A percentile compares a stretch with the other conserved stretches of the same genome.
Evolutionary conservation across 2,888 invertebrate species (phyloP).

Genomic region (Eupithecia insigniata): DNA sequence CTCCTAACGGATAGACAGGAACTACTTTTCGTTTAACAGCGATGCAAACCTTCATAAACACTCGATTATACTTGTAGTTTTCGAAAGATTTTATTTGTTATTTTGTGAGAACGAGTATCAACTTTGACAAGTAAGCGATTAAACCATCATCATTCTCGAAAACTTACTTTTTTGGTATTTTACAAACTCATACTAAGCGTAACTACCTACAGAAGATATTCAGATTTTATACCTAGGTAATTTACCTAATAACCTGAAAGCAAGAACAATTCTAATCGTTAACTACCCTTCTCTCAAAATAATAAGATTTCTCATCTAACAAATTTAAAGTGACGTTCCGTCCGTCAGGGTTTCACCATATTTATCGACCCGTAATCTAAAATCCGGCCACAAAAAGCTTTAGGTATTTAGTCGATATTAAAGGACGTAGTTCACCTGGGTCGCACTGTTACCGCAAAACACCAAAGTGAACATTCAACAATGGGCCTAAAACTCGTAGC

Average conservation of each 20-base stretch:
- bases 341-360: not conserved
- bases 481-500: not conserved
- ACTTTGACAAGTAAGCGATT: no score
- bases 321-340: not conserved
- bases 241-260: not conserved
- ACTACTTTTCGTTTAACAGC: no score
- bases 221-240: not conserved
- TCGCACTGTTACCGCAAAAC: not conserved
- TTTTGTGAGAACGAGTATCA: no score
- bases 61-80: no score
- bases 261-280: not conserved
- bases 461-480: not conserved
- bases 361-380: not conserved
- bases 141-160: no score
- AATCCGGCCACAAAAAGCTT: not conserved
- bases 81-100: no score
- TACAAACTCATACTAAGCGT: no score
- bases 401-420: not conserved
- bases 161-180: no score
- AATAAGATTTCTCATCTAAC: constrained; percentile 5
- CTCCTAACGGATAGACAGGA: no score
- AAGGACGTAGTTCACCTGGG: not conserved
- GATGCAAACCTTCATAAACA: no score
- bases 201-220: no score
- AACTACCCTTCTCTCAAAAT: not conserved